Evolutionary conservation across 2,797 vertebrate species (phyloP).

Genomic region (Hephaestus fuliginosus): DNA sequence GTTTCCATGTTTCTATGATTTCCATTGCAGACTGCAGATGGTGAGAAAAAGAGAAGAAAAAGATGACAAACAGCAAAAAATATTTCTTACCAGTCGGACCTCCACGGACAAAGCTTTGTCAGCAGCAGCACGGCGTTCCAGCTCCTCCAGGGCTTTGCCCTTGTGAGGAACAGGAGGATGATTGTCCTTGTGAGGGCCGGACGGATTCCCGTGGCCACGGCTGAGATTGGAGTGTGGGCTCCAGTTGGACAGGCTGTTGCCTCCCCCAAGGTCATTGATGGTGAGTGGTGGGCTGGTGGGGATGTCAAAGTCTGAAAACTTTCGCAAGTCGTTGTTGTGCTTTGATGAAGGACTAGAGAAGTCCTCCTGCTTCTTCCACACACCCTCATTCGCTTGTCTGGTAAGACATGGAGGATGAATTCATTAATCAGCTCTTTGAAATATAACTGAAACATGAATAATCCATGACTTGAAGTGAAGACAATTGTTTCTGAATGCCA

Average conservation of each 20-base stretch:
- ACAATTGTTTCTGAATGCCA: conserved; percentile 27
- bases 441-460: conserved; percentile 20
- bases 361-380: conserved; percentile 90
- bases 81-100: conserved; percentile 88
- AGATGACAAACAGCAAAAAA: background rate
- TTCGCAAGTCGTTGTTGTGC: conserved; percentile 89
- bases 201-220: conserved; percentile 78
- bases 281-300: conserved; percentile 90
- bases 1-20: conserved; percentile 4
- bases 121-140: conserved; percentile 87
- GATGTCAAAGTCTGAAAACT: conserved; percentile 91
- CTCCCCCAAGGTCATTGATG: conserved; percentile 88
- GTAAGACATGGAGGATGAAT: conserved; percentile 10
- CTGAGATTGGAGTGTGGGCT: conserved; percentile 82
- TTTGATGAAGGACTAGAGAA: conserved; percentile 90
- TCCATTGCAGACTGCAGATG: background rate
- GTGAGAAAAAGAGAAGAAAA: background rate
- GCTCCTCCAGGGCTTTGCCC: conserved; percentile 89
- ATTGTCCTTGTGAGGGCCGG: conserved; percentile 81
- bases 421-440: conserved; percentile 24
- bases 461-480: conserved; percentile 18
- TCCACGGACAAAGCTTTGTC: conserved; percentile 95
- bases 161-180: conserved; percentile 87
- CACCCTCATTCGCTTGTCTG: conserved; percentile 93
- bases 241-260: conserved; percentile 86